Conservation (phyloP, 1,140 invertebrate genomes). For the Leptoteleia sp. region DNA sequence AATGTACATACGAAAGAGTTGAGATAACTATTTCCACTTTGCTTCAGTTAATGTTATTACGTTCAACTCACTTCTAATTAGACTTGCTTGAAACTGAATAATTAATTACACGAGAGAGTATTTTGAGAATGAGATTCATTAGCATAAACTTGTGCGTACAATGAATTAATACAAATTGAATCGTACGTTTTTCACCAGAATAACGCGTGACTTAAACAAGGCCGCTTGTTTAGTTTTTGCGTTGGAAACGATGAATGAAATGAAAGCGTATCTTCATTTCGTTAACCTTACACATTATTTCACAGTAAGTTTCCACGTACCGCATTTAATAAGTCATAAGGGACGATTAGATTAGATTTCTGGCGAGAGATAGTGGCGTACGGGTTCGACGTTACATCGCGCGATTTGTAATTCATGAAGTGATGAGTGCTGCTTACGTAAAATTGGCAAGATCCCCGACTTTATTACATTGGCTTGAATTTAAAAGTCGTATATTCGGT, state of each 20-base stretch:
- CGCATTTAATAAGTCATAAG: constrained; percentile 44
- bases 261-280: no score
- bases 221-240: no score
- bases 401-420: constrained; percentile 74
- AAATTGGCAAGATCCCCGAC: constrained; percentile 60
- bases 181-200: neutral
- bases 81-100: constrained; percentile 19
- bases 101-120: constrained; percentile 5
- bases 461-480: constrained; percentile 55
- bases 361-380: constrained; percentile 23
- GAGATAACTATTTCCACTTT: constrained; percentile 1
- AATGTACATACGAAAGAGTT: constrained; percentile 2
- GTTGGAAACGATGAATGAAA: no score
- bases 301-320: constrained; percentile 2
- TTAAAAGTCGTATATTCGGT: constrained; percentile 45
- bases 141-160: neutral
- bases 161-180: neutral
- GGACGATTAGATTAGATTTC: constrained; percentile 44
- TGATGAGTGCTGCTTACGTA: constrained; percentile 63
- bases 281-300: neutral
- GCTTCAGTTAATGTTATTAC: constrained; percentile 6
- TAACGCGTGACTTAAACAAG: neutral
- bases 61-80: constrained; percentile 7
- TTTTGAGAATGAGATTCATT: neutral
- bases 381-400: constrained; percentile 44